Percentiles rank a stretch among this genome's conserved stretches.
Conservation (phyloP, 2,888 invertebrate genomes). For the Chymomyza fuscimana region DNA sequence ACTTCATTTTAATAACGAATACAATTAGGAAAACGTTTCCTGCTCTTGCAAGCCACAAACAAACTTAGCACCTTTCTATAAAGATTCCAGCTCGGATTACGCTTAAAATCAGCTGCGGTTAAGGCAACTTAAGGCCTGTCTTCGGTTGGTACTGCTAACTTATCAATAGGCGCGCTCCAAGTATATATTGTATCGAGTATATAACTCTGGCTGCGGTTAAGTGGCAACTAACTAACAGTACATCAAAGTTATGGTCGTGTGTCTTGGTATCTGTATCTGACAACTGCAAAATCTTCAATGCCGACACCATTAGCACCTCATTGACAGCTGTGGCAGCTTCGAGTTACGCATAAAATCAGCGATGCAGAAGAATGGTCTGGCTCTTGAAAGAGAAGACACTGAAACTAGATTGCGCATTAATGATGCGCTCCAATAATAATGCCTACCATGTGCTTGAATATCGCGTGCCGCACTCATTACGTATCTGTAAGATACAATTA, state of each 20-base stretch:
- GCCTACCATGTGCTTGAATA: conserved; percentile 30
- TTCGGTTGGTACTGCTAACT: neutral
- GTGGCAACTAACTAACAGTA: conserved; percentile 46
- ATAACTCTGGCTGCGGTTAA: conserved; percentile 38
- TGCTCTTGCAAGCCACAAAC: neutral
- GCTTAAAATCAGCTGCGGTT: conserved; percentile 28
- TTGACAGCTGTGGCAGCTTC: conserved; percentile 58
- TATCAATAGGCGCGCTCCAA: neutral
- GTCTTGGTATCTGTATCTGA: conserved; percentile 7
- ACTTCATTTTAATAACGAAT: neutral
- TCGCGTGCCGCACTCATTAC: conserved; percentile 62
- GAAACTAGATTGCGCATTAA: conserved; percentile 42
- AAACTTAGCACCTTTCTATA: neutral
- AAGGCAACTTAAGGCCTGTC: conserved; percentile 43
- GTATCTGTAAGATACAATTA: conserved; percentile 51
- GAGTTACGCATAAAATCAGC: conserved; percentile 48
- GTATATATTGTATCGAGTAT: neutral
- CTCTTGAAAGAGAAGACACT: conserved; percentile 12
- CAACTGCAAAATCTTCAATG: conserved; percentile 31
- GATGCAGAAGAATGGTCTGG: conserved; percentile 4
- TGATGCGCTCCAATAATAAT: conserved; percentile 57
- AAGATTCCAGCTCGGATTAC: conserved; percentile 47
- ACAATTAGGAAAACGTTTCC: neutral
- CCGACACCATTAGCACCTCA: conserved; percentile 69
- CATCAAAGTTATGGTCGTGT: conserved; percentile 42